A percentile compares a stretch with the other conserved stretches of the same genome.
Evolutionary conservation across 2,113 vertebrate genomes (phyloP).

Genomic region (Notiomystis cincta): DNA sequence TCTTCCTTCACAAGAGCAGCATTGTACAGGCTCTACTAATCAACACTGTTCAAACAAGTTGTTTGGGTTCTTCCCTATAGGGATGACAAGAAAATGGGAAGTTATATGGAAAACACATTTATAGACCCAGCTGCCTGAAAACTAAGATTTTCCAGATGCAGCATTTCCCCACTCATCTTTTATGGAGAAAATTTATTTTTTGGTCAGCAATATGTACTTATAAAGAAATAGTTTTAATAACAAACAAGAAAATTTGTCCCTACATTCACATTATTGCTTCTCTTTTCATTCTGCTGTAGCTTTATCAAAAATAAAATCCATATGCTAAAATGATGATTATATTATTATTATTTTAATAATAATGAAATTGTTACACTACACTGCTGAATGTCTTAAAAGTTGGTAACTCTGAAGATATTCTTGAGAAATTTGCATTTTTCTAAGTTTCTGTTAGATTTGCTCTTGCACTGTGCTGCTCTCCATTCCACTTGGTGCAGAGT

Average conservation of each 20-base stretch:
- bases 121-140: neutral
- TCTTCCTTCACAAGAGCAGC: neutral
- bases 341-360: neutral
- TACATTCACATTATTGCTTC: neutral
- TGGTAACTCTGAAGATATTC: accelerated
- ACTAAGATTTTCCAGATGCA: neutral
- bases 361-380: neutral
- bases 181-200: too few species aligned
- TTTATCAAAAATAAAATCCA: neutral
- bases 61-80: too few species aligned
- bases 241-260: neutral
- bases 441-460: neutral
- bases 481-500: neutral
- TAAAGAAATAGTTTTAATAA: neutral
- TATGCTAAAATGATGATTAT: neutral
- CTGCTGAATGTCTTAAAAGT: neutral
- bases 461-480: neutral
- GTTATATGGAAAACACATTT: neutral
- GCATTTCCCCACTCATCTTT: neutral
- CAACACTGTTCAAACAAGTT: neutral
- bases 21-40: neutral
- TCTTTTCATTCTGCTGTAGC: neutral
- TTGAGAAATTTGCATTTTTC: neutral
- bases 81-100: neutral
- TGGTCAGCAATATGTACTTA: neutral